Evolutionary conservation across 1,140 invertebrate species (phyloP).

Genomic region (Magallana gigas): DNA sequence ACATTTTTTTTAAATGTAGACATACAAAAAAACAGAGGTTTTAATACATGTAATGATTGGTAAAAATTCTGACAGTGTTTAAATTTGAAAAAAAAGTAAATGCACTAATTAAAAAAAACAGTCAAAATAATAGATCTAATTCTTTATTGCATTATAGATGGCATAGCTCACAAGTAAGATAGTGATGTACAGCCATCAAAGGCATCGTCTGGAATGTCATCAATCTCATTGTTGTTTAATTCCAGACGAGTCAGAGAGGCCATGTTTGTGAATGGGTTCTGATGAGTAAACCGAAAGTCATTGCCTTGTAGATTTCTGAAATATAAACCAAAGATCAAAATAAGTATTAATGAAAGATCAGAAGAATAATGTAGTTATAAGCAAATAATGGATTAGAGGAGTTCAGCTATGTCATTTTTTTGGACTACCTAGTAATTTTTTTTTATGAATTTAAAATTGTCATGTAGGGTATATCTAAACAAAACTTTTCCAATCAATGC

Average conservation of each 20-base stretch:
- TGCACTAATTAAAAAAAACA: too few relatives aligned
- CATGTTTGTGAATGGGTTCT: constrained; percentile 66
- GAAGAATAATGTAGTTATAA: not conserved
- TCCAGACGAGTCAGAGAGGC: constrained; percentile 51
- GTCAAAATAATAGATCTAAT: too few relatives aligned
- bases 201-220: constrained; percentile 66
- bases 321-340: constrained; percentile 30
- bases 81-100: too few relatives aligned
- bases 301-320: constrained; percentile 61
- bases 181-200: constrained; percentile 64
- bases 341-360: not conserved
- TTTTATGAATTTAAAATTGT: too few relatives aligned
- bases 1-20: too few relatives aligned
- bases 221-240: constrained; percentile 63
- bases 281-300: constrained; percentile 68
- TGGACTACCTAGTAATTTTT: too few relatives aligned
- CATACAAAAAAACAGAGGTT: too few relatives aligned
- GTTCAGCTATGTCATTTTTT: too few relatives aligned
- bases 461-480: too few relatives aligned
- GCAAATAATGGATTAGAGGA: not conserved
- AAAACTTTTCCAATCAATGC: too few relatives aligned
- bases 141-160: not conserved
- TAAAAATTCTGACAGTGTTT: too few relatives aligned
- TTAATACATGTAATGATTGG: too few relatives aligned
- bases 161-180: constrained; percentile 61